Conservation (phyloP, 1,140 invertebrate species). For the Melitaea cinxia region DNA sequence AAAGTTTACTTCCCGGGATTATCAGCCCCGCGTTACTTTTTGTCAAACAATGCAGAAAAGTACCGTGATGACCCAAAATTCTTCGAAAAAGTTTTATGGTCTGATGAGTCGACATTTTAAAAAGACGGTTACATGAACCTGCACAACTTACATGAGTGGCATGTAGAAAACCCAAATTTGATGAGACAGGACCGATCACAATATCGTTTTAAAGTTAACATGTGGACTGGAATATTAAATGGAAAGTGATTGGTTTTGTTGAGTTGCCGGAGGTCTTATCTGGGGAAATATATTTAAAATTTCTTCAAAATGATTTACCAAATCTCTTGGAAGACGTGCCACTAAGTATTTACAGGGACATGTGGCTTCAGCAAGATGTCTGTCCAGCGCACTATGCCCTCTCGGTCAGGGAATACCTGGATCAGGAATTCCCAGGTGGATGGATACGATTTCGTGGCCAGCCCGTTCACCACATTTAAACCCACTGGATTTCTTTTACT, state of each 20-base stretch:
- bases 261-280: constrained; percentile 31
- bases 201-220: constrained; percentile 28
- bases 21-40: constrained; percentile 22
- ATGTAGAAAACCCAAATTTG: constrained; percentile 61
- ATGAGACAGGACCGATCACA: constrained; percentile 53
- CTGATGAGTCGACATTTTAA: constrained; percentile 60
- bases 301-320: constrained; percentile 36
- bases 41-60: constrained; percentile 34
- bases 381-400: constrained; percentile 12
- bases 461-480: constrained; percentile 18
- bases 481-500: constrained; percentile 19
- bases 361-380: neutral
- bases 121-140: constrained; percentile 26
- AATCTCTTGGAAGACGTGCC: constrained; percentile 30
- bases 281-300: constrained; percentile 33
- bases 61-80: constrained; percentile 43
- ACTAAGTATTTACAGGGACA: constrained; percentile 1
- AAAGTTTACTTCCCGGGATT: constrained; percentile 34
- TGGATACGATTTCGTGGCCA: constrained; percentile 26
- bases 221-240: neutral
- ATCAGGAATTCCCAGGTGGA: constrained; percentile 2
- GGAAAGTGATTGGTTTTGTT: constrained; percentile 26
- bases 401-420: neutral
- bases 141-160: constrained; percentile 67
- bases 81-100: constrained; percentile 56